These are phyloP conservation scores for Drosophila demipolita DNA, from an alignment of 2,888 invertebrate genomes.

Conservation along the genomic window DNA sequence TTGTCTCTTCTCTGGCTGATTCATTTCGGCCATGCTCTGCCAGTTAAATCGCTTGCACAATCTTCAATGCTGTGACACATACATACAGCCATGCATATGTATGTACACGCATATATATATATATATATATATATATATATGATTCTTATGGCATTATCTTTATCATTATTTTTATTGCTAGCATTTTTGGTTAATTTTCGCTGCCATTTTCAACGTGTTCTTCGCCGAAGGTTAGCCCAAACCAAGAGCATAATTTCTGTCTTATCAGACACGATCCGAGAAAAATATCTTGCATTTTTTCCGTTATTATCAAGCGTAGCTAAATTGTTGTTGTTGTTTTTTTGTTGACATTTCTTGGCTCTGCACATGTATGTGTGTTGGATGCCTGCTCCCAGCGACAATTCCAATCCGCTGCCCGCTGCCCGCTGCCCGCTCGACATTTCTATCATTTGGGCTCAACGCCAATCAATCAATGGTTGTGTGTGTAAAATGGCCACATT, in stretches of 20 bases:
- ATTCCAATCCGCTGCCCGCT: background rate
- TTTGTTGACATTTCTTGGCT: too few species aligned
- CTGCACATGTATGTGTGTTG: background rate
- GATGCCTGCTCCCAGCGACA: background rate
- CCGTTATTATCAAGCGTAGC: background rate
- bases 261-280: constrained; percentile 42
- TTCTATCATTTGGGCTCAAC: constrained; percentile 1
- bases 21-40: constrained; percentile 15
- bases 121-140: background rate
- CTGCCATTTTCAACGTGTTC: constrained; percentile 40
- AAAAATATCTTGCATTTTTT: constrained; percentile 28
- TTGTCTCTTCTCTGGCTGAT: constrained; percentile 1
- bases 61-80: background rate
- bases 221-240: constrained; percentile 35
- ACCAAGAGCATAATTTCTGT: background rate
- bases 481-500: constrained; percentile 31
- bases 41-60: constrained; percentile 30
- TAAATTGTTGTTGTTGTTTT: too few species aligned
- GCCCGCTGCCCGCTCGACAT: background rate
- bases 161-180: background rate
- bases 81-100: background rate
- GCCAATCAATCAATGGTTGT: constrained; percentile 53
- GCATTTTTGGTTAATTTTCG: constrained; percentile 10
- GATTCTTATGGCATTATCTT: background rate
- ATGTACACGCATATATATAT: too few species aligned